These are phyloP conservation scores for Tipula confusa DNA, from an alignment of 2,888 invertebrate genomes.

Conservation along the genomic window DNA sequence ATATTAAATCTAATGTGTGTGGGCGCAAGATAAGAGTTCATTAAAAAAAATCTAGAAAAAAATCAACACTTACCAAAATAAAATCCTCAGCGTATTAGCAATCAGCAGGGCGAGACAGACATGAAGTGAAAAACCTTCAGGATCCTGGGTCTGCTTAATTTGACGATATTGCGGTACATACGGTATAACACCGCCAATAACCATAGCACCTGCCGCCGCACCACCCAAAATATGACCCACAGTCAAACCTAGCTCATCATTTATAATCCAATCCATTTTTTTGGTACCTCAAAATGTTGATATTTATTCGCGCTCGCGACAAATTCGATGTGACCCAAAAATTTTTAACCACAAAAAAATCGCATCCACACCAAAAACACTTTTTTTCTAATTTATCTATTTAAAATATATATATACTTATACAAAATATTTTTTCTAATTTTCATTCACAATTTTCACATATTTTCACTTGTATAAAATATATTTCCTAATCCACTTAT, in stretches of 20 bases:
- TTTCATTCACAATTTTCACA: conserved; percentile 4
- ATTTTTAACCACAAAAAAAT: background rate
- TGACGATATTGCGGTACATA: conserved; percentile 95
- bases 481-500: background rate
- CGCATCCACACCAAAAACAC: background rate
- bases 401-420: too few species aligned
- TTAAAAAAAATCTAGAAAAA: background rate
- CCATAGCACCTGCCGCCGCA: conserved; percentile 83
- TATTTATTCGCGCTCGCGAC: background rate
- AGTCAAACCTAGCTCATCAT: conserved; percentile 68
- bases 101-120: conserved; percentile 92
- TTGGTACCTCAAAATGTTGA: background rate
- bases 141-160: conserved; percentile 84
- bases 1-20: background rate
- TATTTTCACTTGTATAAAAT: background rate
- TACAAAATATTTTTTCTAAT: background rate
- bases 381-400: background rate
- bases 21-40: background rate
- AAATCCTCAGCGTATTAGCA: conserved; percentile 93
- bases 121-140: conserved; percentile 95
- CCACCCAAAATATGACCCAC: conserved; percentile 72
- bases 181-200: conserved; percentile 91
- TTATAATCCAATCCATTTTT: conserved; percentile 72
- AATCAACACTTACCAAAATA: conserved; percentile 80
- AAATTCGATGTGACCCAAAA: background rate